Percentiles rank a stretch among this genome's conserved stretches.
Conservation (phyloP, 2,797 vertebrate species). For the Catamblyrhynchus diadema region DNA sequence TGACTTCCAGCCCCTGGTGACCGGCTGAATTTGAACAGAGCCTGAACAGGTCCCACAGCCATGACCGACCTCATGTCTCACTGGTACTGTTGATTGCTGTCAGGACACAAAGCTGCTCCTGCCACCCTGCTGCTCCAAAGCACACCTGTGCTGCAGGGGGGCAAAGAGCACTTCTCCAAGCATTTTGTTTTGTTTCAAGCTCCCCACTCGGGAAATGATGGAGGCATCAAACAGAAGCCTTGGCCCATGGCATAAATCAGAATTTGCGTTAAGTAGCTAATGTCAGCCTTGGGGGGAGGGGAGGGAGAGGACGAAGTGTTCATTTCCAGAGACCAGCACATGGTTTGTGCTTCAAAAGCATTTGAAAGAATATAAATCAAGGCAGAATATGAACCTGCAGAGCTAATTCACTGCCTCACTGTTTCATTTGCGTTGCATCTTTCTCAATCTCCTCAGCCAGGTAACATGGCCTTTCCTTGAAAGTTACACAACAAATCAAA, state of each 20-base stretch:
- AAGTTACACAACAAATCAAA: slow-evolving; percentile 67
- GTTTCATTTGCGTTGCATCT: slow-evolving; percentile 47
- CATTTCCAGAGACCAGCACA: slow-evolving; percentile 22
- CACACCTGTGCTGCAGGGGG: neutral
- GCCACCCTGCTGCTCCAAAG: neutral
- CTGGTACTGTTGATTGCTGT: neutral
- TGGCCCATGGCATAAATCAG: slow-evolving; percentile 59
- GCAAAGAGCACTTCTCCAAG: neutral
- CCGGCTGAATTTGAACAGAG: neutral
- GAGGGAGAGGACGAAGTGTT: slow-evolving; percentile 39
- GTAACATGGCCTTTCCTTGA: slow-evolving; percentile 61
- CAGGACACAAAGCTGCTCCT: neutral
- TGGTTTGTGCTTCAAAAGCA: slow-evolving; percentile 50
- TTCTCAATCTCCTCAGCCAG: slow-evolving; percentile 56
- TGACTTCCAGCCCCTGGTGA: neutral
- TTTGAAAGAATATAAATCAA: slow-evolving; percentile 67
- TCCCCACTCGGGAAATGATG: neutral
- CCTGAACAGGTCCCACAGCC: neutral
- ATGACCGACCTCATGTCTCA: neutral
- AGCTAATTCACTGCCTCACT: slow-evolving; percentile 43
- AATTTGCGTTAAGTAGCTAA: slow-evolving; percentile 35
- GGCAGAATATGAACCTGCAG: slow-evolving; percentile 27
- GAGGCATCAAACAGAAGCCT: neutral
- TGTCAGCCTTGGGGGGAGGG: neutral
- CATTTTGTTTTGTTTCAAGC: neutral